Evolutionary conservation across 2,113 vertebrate species (phyloP).

Genomic region (Orycteropus afer): DNA sequence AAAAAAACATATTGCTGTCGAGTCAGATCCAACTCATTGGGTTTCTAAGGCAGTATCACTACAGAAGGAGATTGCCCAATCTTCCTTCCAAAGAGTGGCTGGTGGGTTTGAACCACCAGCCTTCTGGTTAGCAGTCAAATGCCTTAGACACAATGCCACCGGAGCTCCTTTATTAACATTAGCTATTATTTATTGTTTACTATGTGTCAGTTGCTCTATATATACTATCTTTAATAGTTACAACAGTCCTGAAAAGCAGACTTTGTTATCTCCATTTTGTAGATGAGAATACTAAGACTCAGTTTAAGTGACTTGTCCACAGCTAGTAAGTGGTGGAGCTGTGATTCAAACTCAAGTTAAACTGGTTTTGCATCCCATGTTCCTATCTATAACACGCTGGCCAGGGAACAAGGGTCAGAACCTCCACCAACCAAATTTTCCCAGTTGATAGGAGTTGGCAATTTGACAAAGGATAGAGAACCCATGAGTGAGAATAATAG

Average conservation of each 20-base stretch:
- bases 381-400: not conserved
- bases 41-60: no score
- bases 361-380: not conserved
- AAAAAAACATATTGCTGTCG: no score
- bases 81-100: no score
- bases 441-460: not conserved
- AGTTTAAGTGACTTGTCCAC: not conserved
- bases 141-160: no score
- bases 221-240: not conserved
- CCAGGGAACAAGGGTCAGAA: not conserved
- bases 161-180: not conserved
- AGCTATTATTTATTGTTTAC: not conserved
- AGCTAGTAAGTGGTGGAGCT: not conserved
- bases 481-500: not conserved
- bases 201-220: not conserved
- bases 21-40: no score
- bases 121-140: no score
- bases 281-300: slow-evolving; percentile 25
- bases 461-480: not conserved
- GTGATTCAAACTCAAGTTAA: not conserved
- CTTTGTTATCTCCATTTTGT: not conserved
- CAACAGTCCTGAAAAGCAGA: not conserved
- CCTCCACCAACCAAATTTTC: not conserved
- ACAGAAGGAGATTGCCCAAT: no score
- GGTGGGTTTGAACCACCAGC: no score